These are phyloP conservation scores for Drosophila mulleri DNA, from an alignment of 2,888 invertebrate genomes.

Conservation along the genomic window DNA sequence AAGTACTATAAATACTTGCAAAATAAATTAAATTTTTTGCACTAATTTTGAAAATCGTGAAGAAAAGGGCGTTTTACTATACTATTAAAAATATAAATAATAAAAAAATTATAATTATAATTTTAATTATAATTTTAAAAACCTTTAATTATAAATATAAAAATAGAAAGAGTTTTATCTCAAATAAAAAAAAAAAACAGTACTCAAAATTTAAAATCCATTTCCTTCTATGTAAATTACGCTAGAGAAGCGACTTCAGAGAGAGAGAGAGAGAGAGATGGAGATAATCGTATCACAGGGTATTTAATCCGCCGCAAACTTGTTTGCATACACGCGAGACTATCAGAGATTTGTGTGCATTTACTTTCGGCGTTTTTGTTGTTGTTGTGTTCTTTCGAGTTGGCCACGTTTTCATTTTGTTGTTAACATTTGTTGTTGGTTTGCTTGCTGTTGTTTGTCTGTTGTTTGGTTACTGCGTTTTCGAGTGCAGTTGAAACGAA, in stretches of 20 bases:
- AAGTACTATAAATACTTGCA: too few species aligned
- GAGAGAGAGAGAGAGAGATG: too few species aligned
- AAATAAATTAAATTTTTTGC: neutral
- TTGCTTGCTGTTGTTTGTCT: neutral
- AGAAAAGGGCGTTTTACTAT: too few species aligned
- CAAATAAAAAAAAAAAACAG: too few species aligned
- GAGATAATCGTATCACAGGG: slow-evolving; percentile 12
- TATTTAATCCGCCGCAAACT: slow-evolving; percentile 13
- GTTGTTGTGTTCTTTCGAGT: neutral
- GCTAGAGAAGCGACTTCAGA: too few species aligned
- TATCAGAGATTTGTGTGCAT: slow-evolving; percentile 32
- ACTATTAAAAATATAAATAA: too few species aligned
- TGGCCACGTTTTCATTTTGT: slow-evolving; percentile 18
- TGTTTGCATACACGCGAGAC: slow-evolving; percentile 30
- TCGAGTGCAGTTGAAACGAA: slow-evolving; percentile 67
- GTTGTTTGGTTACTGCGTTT: slow-evolving; percentile 47
- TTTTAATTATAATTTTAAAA: too few species aligned
- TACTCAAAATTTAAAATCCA: neutral
- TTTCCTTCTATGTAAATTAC: neutral
- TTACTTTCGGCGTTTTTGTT: slow-evolving; percentile 5
- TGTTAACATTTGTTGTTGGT: neutral
- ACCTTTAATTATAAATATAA: too few species aligned
- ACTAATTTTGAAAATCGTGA: too few species aligned
- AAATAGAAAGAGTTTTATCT: too few species aligned
- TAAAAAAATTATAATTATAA: too few species aligned